Conservation (phyloP, 2,888 invertebrate genomes). For the Chesias legatella region DNA sequence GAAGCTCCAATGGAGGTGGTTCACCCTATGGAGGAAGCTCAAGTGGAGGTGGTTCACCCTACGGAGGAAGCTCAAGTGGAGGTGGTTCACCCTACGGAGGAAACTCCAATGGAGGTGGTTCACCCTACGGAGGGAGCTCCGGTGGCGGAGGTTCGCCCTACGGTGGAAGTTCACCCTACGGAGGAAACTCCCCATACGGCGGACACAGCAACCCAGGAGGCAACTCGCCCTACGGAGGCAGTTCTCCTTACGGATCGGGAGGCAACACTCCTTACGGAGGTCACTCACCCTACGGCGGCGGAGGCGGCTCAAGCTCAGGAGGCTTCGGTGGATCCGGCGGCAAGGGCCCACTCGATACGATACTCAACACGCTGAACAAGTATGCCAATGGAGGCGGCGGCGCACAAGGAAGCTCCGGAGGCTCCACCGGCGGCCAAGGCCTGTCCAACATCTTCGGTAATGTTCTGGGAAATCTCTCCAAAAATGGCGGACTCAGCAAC, state of each 20-base stretch:
- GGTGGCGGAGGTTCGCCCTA: constrained; percentile 30
- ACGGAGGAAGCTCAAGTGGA: constrained; percentile 10
- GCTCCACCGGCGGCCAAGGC: constrained; percentile 37
- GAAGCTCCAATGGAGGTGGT: constrained; percentile 31
- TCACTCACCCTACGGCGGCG: constrained; percentile 14
- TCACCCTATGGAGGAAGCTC: constrained; percentile 35
- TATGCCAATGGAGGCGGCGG: constrained; percentile 46
- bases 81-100: constrained; percentile 28
- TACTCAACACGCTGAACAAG: constrained; percentile 51
- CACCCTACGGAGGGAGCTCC: constrained; percentile 24
- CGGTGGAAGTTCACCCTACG: constrained; percentile 34
- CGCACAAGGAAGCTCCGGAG: constrained; percentile 13
- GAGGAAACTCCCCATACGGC: constrained; percentile 25
- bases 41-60: constrained; percentile 36
- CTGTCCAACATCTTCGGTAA: constrained; percentile 64
- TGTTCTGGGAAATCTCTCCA: constrained; percentile 60
- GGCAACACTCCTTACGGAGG: constrained; percentile 34
- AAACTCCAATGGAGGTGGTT: constrained; percentile 26
- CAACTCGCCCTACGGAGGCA: constrained; percentile 32
- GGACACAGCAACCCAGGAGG: constrained; percentile 36
- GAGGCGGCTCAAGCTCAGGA: constrained; percentile 29
- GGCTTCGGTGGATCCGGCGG: constrained; percentile 36
- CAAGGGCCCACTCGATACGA: constrained; percentile 48
- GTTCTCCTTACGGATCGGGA: constrained; percentile 7
- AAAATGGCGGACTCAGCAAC: constrained; percentile 59